Conservation (phyloP, 2,888 invertebrate genomes). For the Leucophenga montana region DNA sequence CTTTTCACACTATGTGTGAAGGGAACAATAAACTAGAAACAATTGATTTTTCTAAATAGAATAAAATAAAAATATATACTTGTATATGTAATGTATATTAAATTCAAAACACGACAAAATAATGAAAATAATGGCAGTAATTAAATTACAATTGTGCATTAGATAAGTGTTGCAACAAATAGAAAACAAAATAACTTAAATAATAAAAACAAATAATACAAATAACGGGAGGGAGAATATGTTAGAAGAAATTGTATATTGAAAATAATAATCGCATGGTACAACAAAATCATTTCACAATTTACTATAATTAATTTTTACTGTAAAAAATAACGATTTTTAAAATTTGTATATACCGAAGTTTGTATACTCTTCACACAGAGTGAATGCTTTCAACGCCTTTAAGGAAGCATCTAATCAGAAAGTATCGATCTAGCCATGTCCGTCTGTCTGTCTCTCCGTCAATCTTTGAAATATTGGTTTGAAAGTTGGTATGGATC, state of each 20-base stretch:
- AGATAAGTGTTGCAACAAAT: background rate
- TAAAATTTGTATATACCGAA: no score
- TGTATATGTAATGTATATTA: background rate
- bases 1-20: no score
- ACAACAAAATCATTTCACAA: background rate
- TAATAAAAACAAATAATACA: constrained; percentile 27
- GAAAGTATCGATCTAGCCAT: no score
- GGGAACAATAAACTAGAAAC: background rate
- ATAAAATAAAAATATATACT: background rate
- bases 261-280: constrained; percentile 35
- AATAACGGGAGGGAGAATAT: background rate
- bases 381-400: no score
- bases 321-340: no score
- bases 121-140: background rate
- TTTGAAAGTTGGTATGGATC: no score
- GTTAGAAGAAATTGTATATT: constrained; percentile 27
- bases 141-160: constrained; percentile 4
- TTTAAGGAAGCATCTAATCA: no score
- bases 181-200: background rate
- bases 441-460: no score
- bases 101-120: constrained; percentile 1
- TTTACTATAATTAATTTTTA: background rate
- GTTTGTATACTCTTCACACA: no score
- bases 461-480: no score
- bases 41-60: background rate